These are phyloP conservation scores for Tenrec ecaudatus DNA, from an alignment of 2,113 vertebrate genomes.

Conservation along the genomic window DNA sequence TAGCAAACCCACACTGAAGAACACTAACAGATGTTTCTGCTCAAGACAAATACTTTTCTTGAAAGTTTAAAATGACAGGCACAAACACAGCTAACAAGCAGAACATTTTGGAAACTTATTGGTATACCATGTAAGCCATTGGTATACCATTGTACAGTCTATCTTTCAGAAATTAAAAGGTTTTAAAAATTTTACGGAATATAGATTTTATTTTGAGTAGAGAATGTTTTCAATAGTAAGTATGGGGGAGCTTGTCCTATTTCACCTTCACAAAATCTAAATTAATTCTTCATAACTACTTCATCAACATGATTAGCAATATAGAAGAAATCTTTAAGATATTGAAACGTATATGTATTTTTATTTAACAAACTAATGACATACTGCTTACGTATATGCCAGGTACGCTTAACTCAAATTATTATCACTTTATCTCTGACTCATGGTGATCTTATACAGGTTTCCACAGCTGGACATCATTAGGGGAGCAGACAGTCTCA, in stretches of 20 bases:
- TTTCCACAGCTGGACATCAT: no score
- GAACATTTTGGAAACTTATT: background rate
- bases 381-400: background rate
- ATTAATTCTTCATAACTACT: slow-evolving; percentile 37
- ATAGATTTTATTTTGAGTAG: background rate
- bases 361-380: slow-evolving; percentile 44
- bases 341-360: background rate
- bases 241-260: background rate
- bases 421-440: no score
- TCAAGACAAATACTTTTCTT: background rate
- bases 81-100: background rate
- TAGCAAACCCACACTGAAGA: background rate
- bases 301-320: slow-evolving; percentile 13
- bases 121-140: background rate
- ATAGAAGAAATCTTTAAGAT: slow-evolving; percentile 15
- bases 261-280: background rate
- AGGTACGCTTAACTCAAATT: background rate
- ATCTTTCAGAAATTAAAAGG: slow-evolving; percentile 46
- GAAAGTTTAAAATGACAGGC: background rate
- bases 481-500: no score
- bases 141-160: background rate
- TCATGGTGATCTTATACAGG: no score
- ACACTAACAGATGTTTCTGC: slow-evolving; percentile 13
- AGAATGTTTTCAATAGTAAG: background rate
- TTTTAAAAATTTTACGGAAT: slow-evolving; percentile 33